Conservation (phyloP, 1,140 invertebrate species). For the Hypsibius dujardini region DNA sequence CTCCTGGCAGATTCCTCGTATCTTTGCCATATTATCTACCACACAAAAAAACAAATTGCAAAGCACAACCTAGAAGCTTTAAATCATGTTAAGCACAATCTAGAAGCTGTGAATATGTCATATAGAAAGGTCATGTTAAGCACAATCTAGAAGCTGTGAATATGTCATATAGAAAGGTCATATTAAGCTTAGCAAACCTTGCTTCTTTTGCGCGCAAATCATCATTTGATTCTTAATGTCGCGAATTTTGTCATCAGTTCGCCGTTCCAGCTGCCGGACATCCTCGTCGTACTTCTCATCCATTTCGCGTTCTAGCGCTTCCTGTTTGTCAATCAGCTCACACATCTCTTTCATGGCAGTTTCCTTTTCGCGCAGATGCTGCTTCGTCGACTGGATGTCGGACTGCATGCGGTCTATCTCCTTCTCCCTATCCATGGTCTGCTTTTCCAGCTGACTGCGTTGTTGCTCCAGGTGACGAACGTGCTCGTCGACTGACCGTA, state of each 20-base stretch:
- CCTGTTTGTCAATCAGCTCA: not conserved
- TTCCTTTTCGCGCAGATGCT: not conserved
- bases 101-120: no score
- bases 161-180: not conserved
- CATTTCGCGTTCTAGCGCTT: not conserved
- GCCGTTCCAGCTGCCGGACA: not conserved
- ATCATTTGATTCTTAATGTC: not conserved
- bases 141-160: not conserved
- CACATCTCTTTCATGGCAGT: not conserved
- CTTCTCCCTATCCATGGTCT: not conserved
- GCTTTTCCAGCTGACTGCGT: not conserved
- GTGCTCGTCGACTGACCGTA: not conserved
- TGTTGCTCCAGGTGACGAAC: not conserved
- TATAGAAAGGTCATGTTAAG: no score
- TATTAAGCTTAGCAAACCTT: not conserved
- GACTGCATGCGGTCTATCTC: not conserved
- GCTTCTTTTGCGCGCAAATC: not conserved
- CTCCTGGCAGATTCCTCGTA: not conserved
- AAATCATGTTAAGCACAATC: no score
- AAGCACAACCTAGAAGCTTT: not conserved
- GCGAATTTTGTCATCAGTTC: constrained; percentile 5
- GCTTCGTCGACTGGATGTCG: not conserved
- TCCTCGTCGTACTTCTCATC: not conserved
- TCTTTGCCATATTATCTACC: not conserved
- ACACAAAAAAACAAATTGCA: not conserved